These are phyloP conservation scores for Neelides sp. DNA, from an alignment of 1,140 invertebrate species.

Conservation along the genomic window DNA sequence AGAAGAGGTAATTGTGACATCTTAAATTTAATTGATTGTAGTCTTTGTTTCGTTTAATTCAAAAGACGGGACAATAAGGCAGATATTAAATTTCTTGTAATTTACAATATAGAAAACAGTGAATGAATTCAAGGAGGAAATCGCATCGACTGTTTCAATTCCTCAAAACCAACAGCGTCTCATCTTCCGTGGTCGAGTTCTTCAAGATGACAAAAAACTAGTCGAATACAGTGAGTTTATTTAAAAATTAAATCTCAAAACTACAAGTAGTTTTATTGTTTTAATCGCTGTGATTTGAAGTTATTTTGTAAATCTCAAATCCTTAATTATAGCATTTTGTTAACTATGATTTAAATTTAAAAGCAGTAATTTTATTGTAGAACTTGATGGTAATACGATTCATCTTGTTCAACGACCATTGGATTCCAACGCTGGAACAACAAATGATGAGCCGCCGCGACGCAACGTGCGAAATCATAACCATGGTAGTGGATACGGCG, in stretches of 20 bases:
- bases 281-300: neutral
- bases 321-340: neutral
- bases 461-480: too few species aligned
- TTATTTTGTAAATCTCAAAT: conserved; percentile 1
- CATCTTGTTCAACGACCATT: conserved; percentile 77
- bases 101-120: conserved; percentile 60
- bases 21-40: conserved; percentile 9
- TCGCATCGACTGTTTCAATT: conserved; percentile 60
- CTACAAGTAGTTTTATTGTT: neutral
- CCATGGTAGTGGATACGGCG: neutral
- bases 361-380: conserved; percentile 45
- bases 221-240: conserved; percentile 63
- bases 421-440: conserved; percentile 41
- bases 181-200: conserved; percentile 81
- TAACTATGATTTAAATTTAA: conserved; percentile 9
- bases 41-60: conserved; percentile 8
- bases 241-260: too few species aligned
- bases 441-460: conserved; percentile 25
- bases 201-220: conserved; percentile 79
- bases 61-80: neutral
- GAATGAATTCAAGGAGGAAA: conserved; percentile 70
- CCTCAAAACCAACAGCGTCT: conserved; percentile 68
- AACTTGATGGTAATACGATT: conserved; percentile 81
- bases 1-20: conserved; percentile 75
- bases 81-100: conserved; percentile 20